Base-by-base conservation (phyloP, 2,888 invertebrate genomes). In the Caenorhabditis sinica region DNA sequence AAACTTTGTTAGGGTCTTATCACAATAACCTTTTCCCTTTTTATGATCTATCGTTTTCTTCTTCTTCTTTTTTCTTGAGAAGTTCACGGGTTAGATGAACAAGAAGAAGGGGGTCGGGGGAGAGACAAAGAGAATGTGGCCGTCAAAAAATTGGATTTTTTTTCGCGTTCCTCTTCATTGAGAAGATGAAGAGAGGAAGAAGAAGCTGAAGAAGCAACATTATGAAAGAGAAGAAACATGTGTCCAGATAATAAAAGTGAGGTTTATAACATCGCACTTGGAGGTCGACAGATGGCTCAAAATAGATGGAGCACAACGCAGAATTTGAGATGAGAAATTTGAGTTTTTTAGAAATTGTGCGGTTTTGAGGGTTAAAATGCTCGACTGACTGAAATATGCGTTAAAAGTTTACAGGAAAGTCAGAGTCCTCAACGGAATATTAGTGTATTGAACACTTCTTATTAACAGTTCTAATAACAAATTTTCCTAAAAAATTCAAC, bases 21-120 rank as follows among this genome's bases (percentile, higher is more conserved):
- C 75, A 75, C 30, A 58, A 66, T 43, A 63, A 63, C 75, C 66
- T 75, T 65, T 56, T 65, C 61, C 45, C 63, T 23, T 13, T 33
- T 73, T 61, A 66, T 75, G 75, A 75, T 75, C 36, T 75, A 75
- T 75, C 66, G 66, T n/a, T 65, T 66, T 45, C 56, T 53, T 74
- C 25, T 36, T 43, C 40, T 25, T 43, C 43, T 23, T 61, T 30
- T 33, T 60, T 60, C 30, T 53, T 3, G 8, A 61, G 25, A 63
- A 61, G 36, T 61, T 61, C 61, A 61, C 61, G 61, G 61, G 61
- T 63, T 63, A 43, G 43, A 63, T 63, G 63, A 63, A 63, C 63
- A 60, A 72, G 58, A 58, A 25, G 20, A 61, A 25, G 20, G 43
- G 45, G 17, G 49, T n/a, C 13, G 53, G 49, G 43, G 49, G 30